Evolutionary conservation across 2,888 invertebrate genomes (phyloP), one percentile per base, ranked within the genome.

Genomic region (Stenoptilia bipunctidactyla): DNA sequence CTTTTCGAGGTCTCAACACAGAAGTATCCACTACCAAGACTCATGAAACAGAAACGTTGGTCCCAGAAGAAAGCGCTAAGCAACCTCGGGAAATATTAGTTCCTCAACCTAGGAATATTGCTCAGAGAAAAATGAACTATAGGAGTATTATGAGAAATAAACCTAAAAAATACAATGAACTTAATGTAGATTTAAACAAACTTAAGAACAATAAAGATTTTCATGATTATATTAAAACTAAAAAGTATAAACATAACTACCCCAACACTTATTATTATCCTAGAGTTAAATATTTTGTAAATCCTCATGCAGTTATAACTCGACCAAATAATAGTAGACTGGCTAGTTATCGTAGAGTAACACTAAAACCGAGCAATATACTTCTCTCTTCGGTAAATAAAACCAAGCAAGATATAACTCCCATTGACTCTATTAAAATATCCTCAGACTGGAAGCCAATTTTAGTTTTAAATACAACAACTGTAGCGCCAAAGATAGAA

Each of bases 231-330:
- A 51, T 77, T 0, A 83, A 75, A 56, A 82, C 72, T 3, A 83
- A 83, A 52, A 83, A 83, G 47, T 83, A 83, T 59, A 79, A 77
- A 51, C 66, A 61, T 43, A 80, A 83, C 42, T 83, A 82, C 51
- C 80, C 77, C 4, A 60, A 66, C 33, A 83, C 83, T 0, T 73
- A 58, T 52, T 83, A 68, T 44, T 82, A 82, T 51, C 83, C 83
- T 6, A 71, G 77, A 53, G 57, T 83, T 1, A 80, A 77, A 50
- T 71, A 75, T 46, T 68, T 65, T 49, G 61, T 75, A 0, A 76
- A 77, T 52, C 80, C 82, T n/a, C 66, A 58, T 40, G 55, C 46
- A 27, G 71, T 64, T 49, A 43, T 54, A 30, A 38, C 36, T 2
- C 70, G 60, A 47, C 68, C 70, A 1, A 75, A 69, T 44, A 69